Evolutionary conservation across 30 jellyfish, hydroid and myxozoan species (phyloP), one percentile per base, ranked within the genome.

Genomic region (Chrysaora quinquecirrha): DNA sequence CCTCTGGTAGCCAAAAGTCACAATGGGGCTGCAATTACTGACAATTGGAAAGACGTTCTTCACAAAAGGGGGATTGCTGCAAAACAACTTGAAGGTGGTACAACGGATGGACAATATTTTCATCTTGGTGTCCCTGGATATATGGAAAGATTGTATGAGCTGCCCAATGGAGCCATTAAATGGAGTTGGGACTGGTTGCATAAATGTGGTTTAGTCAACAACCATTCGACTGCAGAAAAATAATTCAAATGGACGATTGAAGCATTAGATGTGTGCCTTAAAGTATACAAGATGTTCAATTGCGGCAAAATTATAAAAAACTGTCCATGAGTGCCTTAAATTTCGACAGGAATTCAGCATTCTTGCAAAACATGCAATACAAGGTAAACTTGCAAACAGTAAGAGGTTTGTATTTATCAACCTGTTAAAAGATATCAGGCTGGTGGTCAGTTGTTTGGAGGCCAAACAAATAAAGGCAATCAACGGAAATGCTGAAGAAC

Each of bases 101-200:
- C 74, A 24, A 19, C 48, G 28, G 86, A 73, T 73, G 86, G 86
- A 19, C 74, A 48, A 25, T 73, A 73, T 54, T 73, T 47, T 73
- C 86, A 50, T 32, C 73, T 50, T 22, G 28, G 75, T 48, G 74
- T 73, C 9, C 24, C 46, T 19, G 32, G n/a, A 27, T 33, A 9
- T n/a, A 18, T 73, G 73, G 86, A 73, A 28, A n/a, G 16, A 2
- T 9, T 32, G 22, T 1, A 47, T 32, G 28, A 28, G 61, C 34
- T 46, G 46, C 67, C 56, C 30, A 38, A 22, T 21, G 83, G 83
- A 54, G 38, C 30, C 21, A 54, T 70, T 11, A 14, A 19, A 34
- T 70, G 82, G 82, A 29, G 76, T 34, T 73, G 31, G 22, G 86
- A 47, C 48, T 48, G 34, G 31, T 31, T 71, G 72, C 69, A 34